These are phyloP conservation scores for Pempheris klunzingeri DNA, from an alignment of 2,797 vertebrate genomes.

Conservation along the genomic window DNA sequence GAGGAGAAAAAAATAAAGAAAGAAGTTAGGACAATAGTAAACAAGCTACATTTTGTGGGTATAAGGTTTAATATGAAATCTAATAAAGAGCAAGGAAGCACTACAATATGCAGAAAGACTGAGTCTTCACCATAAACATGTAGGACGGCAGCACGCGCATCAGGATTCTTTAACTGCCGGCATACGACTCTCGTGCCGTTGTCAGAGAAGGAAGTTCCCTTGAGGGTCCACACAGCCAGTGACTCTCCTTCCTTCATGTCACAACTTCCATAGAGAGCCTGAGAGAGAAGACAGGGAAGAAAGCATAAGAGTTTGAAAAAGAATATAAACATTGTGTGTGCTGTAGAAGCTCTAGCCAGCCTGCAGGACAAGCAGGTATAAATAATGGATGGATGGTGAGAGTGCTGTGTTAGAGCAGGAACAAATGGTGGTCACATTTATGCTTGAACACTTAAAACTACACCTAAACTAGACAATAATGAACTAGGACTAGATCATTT, in stretches of 20 bases:
- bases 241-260: conserved; percentile 21
- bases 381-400: not conserved
- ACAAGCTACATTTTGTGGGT: not conserved
- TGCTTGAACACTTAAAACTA: not conserved
- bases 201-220: conserved; percentile 62
- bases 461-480: not conserved
- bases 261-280: conserved; percentile 74
- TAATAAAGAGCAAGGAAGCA: no score
- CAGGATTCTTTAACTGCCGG: conserved; percentile 19
- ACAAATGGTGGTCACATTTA: not conserved
- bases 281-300: not conserved
- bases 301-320: not conserved
- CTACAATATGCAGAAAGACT: not conserved
- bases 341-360: not conserved
- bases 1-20: no score
- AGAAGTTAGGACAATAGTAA: not conserved
- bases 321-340: not conserved
- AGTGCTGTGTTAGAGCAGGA: no score
- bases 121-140: conserved; percentile 67
- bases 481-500: no score
- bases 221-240: conserved; percentile 68
- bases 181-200: conserved; percentile 65
- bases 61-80: no score
- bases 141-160: conserved; percentile 41
- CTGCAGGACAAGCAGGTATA: not conserved